Base-by-base conservation (phyloP, 2,888 invertebrate species). In the Xiphydria camelus region DNA sequence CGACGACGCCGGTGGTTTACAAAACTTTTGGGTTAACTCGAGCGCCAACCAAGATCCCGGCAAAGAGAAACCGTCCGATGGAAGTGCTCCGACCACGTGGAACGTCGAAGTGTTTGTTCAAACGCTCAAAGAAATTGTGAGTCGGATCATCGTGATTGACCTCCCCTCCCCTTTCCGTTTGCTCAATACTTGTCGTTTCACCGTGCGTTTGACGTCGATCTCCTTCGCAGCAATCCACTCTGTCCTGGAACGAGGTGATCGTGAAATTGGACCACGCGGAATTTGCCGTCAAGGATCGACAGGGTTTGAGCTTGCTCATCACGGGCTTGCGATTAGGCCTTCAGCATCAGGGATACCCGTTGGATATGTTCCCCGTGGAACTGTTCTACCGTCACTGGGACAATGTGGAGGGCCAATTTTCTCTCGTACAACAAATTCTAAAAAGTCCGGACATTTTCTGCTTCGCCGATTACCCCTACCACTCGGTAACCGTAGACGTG, bases 171-270 rank as follows among this genome's bases (percentile, higher is more conserved):
- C 2, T 17, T 19, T 44, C 7, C 10, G 25, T 37, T 19, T 26
- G 12, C 9, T 17, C 1, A 39, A 45, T 22, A 18, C 22, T 33
- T 22, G 6, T 20, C n/a, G n/a, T n/a, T n/a, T n/a, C n/a, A n/a
- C n/a, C n/a, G n/a, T n/a, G n/a, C n/a, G n/a, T n/a, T 1, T 29
- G 29, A 29, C 12, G 1, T 12, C 15, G 20, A 36, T 43, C 32
- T 44, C 38, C 34, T 43, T 61, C 62, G 25, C 50, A 79, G 77
- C 76, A 76, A 47, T 87, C 92, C 1, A 89, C 85, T 66, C 77
- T 97, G 47, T 88, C 88, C 61, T 97, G 97, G 96, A 89, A 89
- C 68, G 95, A 94, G 67, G 93, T 98, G 1, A 88, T 96, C 55
- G 77, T 86, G 50, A 93, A 94, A 76, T 78, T 98, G 25, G 98